phyloP scores from a whole-genome alignment of 92 coral and sea anemone genomes.

The Virgularia gustaviana region DNA sequence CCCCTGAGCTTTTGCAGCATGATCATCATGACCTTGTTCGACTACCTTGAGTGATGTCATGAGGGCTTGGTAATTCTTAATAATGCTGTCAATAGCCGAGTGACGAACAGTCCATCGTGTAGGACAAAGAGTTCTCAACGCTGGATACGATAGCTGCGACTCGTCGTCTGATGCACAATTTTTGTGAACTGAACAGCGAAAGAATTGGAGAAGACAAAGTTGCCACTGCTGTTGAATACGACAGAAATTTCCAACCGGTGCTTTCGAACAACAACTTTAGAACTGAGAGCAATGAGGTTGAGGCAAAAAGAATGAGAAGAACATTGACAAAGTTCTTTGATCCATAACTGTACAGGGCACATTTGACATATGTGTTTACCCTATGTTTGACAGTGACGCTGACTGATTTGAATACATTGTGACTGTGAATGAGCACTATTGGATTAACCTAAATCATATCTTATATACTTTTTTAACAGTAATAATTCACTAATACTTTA shows the following conservation, averaged over 20 bases:
- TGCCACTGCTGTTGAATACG: conserved; percentile 43
- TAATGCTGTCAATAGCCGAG: conserved; percentile 3
- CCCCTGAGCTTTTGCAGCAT: background rate
- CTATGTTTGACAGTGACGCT: too few species aligned
- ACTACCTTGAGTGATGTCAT: conserved; percentile 8
- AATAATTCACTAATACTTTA: too few species aligned
- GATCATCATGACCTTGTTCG: conserved; percentile 2
- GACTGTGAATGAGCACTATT: too few species aligned
- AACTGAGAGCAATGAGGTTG: conserved; percentile 50
- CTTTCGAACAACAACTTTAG: conserved; percentile 38
- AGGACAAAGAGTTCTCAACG: conserved; percentile 1
- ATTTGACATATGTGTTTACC: too few species aligned
- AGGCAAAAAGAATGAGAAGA: too few species aligned
- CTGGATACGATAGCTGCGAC: background rate
- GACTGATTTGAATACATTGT: too few species aligned
- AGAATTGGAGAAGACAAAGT: conserved; percentile 45
- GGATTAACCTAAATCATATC: too few species aligned
- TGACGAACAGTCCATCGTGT: background rate
- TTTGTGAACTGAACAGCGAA: conserved; percentile 47
- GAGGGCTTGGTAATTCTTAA: conserved; percentile 4
- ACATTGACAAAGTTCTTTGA: too few species aligned
- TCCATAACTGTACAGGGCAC: too few species aligned
- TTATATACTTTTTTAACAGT: too few species aligned
- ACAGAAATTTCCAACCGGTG: conserved; percentile 55
- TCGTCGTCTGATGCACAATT: conserved; percentile 8